phyloP scores from a whole-genome alignment of 1,140 invertebrate genomes.

The Aradophagus sp. region DNA sequence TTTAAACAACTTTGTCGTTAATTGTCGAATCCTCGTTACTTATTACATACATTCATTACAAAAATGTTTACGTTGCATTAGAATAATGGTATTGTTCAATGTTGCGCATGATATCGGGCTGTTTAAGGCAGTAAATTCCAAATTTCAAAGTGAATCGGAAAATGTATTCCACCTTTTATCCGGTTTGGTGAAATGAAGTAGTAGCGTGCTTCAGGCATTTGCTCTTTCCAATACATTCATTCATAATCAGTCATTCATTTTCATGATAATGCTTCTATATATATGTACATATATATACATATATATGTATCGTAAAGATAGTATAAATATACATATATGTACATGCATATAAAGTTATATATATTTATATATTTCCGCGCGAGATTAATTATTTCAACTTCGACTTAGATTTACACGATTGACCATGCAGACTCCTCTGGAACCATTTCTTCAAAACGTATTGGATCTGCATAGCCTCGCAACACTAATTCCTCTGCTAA shows the following conservation, averaged over 20 bases:
- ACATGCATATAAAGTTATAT: conserved; percentile 26
- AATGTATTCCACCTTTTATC: conserved; percentile 8
- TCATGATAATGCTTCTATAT: conserved; percentile 25
- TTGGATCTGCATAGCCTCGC: conserved; percentile 62
- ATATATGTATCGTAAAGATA: conserved; percentile 25
- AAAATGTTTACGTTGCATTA: neutral
- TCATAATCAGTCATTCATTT: conserved; percentile 12
- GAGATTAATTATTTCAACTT: conserved; percentile 38
- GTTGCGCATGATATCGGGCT: conserved; percentile 35
- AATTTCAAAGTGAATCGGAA: conserved; percentile 8
- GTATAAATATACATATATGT: conserved; percentile 32
- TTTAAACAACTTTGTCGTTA: too few species aligned
- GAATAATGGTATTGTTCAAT: too few species aligned
- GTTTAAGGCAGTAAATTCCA: conserved; percentile 34
- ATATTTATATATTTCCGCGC: conserved; percentile 35
- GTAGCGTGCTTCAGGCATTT: conserved; percentile 5
- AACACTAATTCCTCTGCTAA: conserved; percentile 69
- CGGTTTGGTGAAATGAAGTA: conserved; percentile 15
- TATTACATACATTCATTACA: conserved; percentile 1
- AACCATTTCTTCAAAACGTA: conserved; percentile 59
- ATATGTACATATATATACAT: conserved; percentile 43
- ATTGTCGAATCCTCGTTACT: too few species aligned
- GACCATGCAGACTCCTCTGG: conserved; percentile 47
- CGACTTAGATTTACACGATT: conserved; percentile 54
- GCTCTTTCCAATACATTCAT: conserved; percentile 7